These are phyloP conservation scores for Ochlodes sylvanus DNA, from an alignment of 2,888 invertebrate genomes.

Conservation along the genomic window DNA sequence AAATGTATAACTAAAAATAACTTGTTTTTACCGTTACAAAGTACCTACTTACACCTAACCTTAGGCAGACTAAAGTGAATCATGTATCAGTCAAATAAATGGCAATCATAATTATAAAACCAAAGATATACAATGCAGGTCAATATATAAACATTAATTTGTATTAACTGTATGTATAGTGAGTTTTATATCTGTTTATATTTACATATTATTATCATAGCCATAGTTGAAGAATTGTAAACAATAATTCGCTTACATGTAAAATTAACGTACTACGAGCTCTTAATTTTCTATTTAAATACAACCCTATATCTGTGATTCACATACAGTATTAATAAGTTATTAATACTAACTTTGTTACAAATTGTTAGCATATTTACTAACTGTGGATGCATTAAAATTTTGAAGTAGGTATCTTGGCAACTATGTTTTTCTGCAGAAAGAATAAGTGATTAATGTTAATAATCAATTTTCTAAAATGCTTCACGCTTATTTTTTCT, in stretches of 20 bases:
- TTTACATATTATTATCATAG: slow-evolving; percentile 42
- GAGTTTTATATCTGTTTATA: slow-evolving; percentile 48
- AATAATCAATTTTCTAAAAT: too few species aligned
- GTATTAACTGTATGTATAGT: slow-evolving; percentile 25
- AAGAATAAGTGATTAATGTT: too few species aligned
- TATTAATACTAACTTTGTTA: neutral
- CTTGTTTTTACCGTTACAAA: slow-evolving; percentile 7
- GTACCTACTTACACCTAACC: slow-evolving; percentile 35
- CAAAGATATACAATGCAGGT: slow-evolving; percentile 45
- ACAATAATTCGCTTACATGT: slow-evolving; percentile 3
- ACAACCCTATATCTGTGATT: neutral
- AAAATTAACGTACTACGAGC: slow-evolving; percentile 2
- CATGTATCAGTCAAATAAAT: slow-evolving; percentile 58
- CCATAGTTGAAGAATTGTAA: slow-evolving; percentile 25
- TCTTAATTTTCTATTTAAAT: slow-evolving; percentile 5
- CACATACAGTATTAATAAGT: neutral
- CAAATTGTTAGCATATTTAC: neutral
- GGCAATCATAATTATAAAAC: slow-evolving; percentile 45
- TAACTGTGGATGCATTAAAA: too few species aligned
- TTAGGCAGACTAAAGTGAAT: slow-evolving; percentile 46
- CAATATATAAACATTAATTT: slow-evolving; percentile 41
- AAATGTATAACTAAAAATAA: slow-evolving; percentile 31
- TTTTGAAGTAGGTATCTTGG: too few species aligned
- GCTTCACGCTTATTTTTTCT: neutral
- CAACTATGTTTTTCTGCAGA: too few species aligned